Evolutionary conservation across 2,888 invertebrate species (phyloP).

Genomic region (Dromius quadrimaculatus): DNA sequence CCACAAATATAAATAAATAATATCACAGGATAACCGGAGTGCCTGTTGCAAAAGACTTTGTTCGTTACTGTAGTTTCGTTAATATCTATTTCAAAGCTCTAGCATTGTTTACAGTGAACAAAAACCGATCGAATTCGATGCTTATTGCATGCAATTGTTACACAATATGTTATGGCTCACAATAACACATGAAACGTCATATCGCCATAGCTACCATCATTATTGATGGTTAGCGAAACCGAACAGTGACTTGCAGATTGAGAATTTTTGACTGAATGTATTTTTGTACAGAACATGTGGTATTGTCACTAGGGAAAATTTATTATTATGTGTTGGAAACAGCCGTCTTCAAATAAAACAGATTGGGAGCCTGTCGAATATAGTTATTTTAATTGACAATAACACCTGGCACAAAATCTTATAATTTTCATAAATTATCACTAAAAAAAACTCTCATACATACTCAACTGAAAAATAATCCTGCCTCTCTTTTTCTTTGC

Average conservation of each 20-base stretch:
- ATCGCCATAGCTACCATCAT: slow-evolving; percentile 39
- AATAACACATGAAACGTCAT: slow-evolving; percentile 45
- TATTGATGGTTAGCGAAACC: slow-evolving; percentile 36
- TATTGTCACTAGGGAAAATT: slow-evolving; percentile 45
- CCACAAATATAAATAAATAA: slow-evolving; percentile 41
- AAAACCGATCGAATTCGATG: slow-evolving; percentile 25
- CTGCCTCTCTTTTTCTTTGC: too few relatives aligned
- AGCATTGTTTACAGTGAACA: slow-evolving; percentile 35
- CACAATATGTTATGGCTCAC: slow-evolving; percentile 28
- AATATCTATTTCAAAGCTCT: slow-evolving; percentile 32
- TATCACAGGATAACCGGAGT: slow-evolving; percentile 59
- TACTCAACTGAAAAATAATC: too few relatives aligned
- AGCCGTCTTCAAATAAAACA: neutral
- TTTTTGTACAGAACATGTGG: slow-evolving; percentile 50
- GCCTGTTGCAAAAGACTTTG: slow-evolving; percentile 58
- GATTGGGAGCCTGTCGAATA: too few relatives aligned
- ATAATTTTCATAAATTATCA: too few relatives aligned
- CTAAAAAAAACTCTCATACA: too few relatives aligned
- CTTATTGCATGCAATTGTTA: neutral
- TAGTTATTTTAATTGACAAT: too few relatives aligned
- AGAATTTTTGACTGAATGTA: slow-evolving; percentile 48
- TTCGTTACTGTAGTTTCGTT: slow-evolving; percentile 41
- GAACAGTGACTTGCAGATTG: slow-evolving; percentile 44
- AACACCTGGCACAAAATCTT: too few relatives aligned
- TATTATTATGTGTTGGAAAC: slow-evolving; percentile 42